Base-by-base conservation (phyloP, 2,888 invertebrate species). In the Horisme vitalbata region DNA sequence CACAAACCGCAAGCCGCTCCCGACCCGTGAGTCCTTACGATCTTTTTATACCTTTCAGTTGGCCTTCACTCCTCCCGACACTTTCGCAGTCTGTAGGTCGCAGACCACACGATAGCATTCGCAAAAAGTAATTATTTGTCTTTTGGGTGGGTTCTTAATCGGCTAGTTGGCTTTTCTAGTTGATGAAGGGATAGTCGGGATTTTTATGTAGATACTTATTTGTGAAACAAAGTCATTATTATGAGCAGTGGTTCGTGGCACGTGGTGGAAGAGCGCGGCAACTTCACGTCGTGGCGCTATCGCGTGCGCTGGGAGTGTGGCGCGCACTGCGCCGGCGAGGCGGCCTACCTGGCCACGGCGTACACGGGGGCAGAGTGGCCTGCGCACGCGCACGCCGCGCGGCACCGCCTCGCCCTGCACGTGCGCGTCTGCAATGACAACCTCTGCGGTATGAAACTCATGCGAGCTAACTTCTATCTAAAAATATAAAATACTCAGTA, bases 231-330 rank as follows among this genome's bases (percentile, higher is more conserved):
- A n/a, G n/a, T n/a, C n/a, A 18, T n/a, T 9, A 39, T 4, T 44
- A 31, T 15, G 18, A 11, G 21, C 59, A 75, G 76, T 1, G 68
- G 62, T 0, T 39, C 71, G 34, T 80, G 74, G 82, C 48, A 49
- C 4, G 58, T 83, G 28, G 69, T 68, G 51, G 64, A 67, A 26
- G 79, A 83, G 58, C 43, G 52, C 47, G 64, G 69, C 59, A 79
- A 83, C 69, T 69, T 69, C 63, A 66, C 79, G 30, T 64, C 57
- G 51, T 79, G 81, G 81, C 61, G 59, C 18, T 80, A 80, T 63
- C 43, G 44, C 20, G 77, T 77, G 63, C 2, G 45, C 34, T 76
- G 68, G 66, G 10, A 38, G 55, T 81, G 81, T 62, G 79, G 78
- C 2, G 11, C 26, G 1, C 6, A 2, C 5, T 26, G 26, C 26